Conservation (phyloP, 2,888 invertebrate species). For the Drosophila phalerata region DNA sequence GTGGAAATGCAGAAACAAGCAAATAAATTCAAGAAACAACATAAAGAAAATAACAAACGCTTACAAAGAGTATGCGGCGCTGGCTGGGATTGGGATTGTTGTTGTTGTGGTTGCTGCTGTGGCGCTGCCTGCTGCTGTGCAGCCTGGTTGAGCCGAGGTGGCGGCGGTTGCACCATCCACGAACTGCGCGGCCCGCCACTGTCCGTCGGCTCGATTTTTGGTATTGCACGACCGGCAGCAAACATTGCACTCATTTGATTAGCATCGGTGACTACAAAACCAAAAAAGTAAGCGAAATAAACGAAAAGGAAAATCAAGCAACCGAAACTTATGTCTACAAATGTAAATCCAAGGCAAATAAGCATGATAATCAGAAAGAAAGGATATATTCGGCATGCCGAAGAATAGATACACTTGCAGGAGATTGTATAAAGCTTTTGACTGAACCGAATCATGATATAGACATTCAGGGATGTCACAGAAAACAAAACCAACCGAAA, state of each 20-base stretch:
- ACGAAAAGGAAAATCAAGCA: constrained; percentile 46
- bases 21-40: constrained; percentile 36
- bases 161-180: constrained; percentile 84
- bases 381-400: background rate
- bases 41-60: constrained; percentile 51
- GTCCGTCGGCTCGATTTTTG: constrained; percentile 86
- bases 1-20: constrained; percentile 9
- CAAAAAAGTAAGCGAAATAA: constrained; percentile 27
- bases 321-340: constrained; percentile 13
- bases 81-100: constrained; percentile 67
- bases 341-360: constrained; percentile 8
- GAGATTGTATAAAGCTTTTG: background rate
- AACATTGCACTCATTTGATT: constrained; percentile 85
- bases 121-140: constrained; percentile 59
- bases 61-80: constrained; percentile 84
- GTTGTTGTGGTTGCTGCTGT: constrained; percentile 72
- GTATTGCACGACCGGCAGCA: constrained; percentile 84
- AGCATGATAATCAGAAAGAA: background rate
- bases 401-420: background rate
- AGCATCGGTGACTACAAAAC: constrained; percentile 82
- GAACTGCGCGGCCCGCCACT: constrained; percentile 80
- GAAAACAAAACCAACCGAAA: too few relatives aligned
- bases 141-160: constrained; percentile 81
- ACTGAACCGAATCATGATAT: background rate
- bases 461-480: too few relatives aligned